Evolutionary conservation across 2,113 vertebrate species (phyloP), one percentile per base, ranked within the genome.

Genomic region (Glaucidium brasilianum): DNA sequence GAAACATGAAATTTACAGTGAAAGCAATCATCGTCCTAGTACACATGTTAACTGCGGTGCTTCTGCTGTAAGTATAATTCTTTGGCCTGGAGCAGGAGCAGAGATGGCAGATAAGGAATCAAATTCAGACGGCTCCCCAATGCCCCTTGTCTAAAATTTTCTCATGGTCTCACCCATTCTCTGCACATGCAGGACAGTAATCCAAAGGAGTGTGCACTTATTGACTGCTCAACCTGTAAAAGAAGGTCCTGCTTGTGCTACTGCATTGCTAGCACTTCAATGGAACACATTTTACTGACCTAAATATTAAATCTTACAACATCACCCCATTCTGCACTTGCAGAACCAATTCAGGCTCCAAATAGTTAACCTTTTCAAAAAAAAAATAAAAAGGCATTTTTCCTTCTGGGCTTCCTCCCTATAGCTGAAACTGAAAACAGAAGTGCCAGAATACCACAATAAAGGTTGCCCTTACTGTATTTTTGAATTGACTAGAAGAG

Each of bases 401-500:
- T 50, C 34, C 73, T 88, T 94, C 60, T 89, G 76, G 62, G 62
- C 69, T 92, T 95, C 49, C 69, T 92, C 77, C 39, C 76, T 84
- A 4, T 2, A 53, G 62, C 20, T 76, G 37, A 92, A 96, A 97
- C 86, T 96, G 86, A 76, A 95, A 97, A 81, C 91, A 95, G 73
- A 94, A 92, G 74, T 85, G 84, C 62, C 83, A 78, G 60, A 88
- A 87, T 59, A 78, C 95, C 92, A 96, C 96, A 96, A 69, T 50
- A 95, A 97, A 94, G 80, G 87, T 69, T 68, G 56, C 23, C 64
- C 58, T 85, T 91, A 68, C 81, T 0, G 5, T 89, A 82, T 76
- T 94, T 97, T 77, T 97, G 18, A 92, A 82, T 74, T 69, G 53
- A 91, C 83, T 94, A 63, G 81, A 85, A 94, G 49, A 96, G 73